Base-by-base conservation (phyloP, 2,113 vertebrate genomes). In the Acanthisitta chloris region DNA sequence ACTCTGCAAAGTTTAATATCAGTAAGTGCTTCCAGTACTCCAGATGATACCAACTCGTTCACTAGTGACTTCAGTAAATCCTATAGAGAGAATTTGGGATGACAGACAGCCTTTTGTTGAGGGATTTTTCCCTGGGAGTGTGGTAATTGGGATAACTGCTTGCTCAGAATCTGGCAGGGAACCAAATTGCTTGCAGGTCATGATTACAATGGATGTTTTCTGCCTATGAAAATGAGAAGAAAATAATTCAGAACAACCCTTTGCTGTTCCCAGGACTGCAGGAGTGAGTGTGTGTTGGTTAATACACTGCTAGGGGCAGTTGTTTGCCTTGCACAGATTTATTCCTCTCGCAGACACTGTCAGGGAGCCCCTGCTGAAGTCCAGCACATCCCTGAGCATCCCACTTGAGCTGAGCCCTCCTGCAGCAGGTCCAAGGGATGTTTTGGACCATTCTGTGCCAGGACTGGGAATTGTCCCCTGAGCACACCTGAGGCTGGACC, bases 131-230 rank as follows among this genome's bases (percentile, higher is more conserved):
- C 15, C 19, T 25, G 7, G 3, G 38, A 93, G 54, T 38, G 34
- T 74, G 73, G 31, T 57, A 48, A 71, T 20, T 48, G 64, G 69
- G n/a, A 16, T 88, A 91, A 31, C 15, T 67, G 18, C 70, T 67
- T 78, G 74, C 79, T 81, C 71, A 42, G 71, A 66, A 40, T 36
- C 65, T 91, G 94, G 34, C 77, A 81, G 43, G 46, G 46, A 55
- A 74, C 74, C 54, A 81, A 91, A 92, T 84, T 92, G 49, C 52
- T 91, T 52, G 79, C 65, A 84, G 83, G 74, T 85, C 65, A 45
- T 26, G 69, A 55, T 52, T 80, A 93, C 92, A 93, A 76, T 91
- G 57, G 48, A 52, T 72, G 57, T 40, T 67, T 94, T 95, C 64
- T 90, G 51, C 36, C 36, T 74, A 21, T 59, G 48, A 52, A 85